Evolutionary conservation across 1,140 invertebrate genomes (phyloP), one percentile per base, ranked within the genome.

Genomic region (Drosophila sulfurigaster): DNA sequence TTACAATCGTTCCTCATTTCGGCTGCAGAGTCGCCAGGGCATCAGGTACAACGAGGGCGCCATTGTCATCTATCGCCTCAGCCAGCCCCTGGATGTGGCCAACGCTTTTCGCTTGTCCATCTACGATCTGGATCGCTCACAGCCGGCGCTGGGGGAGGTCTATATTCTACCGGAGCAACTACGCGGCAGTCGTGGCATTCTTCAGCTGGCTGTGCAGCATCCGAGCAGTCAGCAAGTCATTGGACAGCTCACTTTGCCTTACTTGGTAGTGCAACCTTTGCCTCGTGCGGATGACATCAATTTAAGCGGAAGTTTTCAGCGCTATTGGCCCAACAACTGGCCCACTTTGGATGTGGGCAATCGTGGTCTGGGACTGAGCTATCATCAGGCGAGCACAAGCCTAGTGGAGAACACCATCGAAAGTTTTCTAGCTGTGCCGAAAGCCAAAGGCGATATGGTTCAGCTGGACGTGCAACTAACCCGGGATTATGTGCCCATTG

Each of bases 391-490:
- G 81, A 93, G 82, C 79, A 73, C 93, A 95, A 81, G 95, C 4
- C 10, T 95, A 73, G 94, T 96, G 1, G 98, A 99, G 94, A 99
- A 99, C 92, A 99, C 98, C 3, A 95, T 99, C 59, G 97, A 97
- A 13, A 99, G 98, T 48, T 94, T 98, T 72, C 96, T 97, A 89
- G 96, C 95, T 58, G 98, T 98, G 58, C 95, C 96, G 45, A 94
- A 95, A 73, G 96, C 96, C 91, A 98, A 98, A 60, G 97, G 96
- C 46, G 98, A 99, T 91, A 97, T 98, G 94, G 96, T 99, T 5
- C 98, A 99, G 93, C 97, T 99, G 94, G 98, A 99, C 94, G 97
- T 99, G 30, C 97, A 99, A 91, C 93, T 99, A 25, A 98, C 97
- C 66, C 98, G 98, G 93, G 98, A 99, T 92, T 94, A 96, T 78